phyloP scores from a whole-genome alignment of 2,113 vertebrate species.

The Xiphophorus hellerii region DNA sequence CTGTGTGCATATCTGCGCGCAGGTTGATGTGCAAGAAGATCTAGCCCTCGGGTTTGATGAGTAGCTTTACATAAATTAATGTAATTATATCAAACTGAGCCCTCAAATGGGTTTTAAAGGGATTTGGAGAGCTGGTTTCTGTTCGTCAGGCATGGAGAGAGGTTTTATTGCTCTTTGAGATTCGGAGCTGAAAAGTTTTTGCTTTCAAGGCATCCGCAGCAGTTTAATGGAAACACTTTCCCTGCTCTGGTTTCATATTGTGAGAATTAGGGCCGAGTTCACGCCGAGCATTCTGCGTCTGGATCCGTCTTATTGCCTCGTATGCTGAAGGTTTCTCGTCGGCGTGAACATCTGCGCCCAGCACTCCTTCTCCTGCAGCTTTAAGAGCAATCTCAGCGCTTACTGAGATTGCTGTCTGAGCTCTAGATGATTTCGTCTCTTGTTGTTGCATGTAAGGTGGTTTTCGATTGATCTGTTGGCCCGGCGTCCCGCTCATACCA shows the following conservation, averaged over 20 bases:
- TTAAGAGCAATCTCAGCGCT: background rate
- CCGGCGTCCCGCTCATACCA: no score
- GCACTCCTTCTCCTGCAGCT: slow-evolving; percentile 3
- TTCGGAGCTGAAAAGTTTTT: background rate
- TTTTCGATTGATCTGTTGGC: background rate
- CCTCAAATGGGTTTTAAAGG: slow-evolving; percentile 33
- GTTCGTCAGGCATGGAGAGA: background rate
- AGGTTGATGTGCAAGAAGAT: slow-evolving; percentile 26
- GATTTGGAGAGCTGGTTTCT: slow-evolving; percentile 29
- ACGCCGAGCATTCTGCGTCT: slow-evolving; percentile 2
- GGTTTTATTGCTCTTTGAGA: background rate
- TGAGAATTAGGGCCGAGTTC: slow-evolving; percentile 1
- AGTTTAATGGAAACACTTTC: background rate
- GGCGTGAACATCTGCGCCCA: slow-evolving; percentile 45
- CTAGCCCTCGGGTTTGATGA: slow-evolving; percentile 28
- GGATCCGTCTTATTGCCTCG: background rate
- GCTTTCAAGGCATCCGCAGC: background rate
- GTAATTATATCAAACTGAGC: slow-evolving; percentile 52
- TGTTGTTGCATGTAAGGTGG: background rate
- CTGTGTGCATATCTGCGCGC: slow-evolving; percentile 1
- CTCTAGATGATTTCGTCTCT: background rate
- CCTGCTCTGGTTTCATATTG: slow-evolving; percentile 14
- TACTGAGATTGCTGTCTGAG: background rate
- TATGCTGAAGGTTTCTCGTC: slow-evolving; percentile 37
- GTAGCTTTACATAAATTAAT: slow-evolving; percentile 63